Evolutionary conservation across 2,888 invertebrate genomes (phyloP), one percentile per base, ranked within the genome.

Genomic region (Drepana falcataria): DNA sequence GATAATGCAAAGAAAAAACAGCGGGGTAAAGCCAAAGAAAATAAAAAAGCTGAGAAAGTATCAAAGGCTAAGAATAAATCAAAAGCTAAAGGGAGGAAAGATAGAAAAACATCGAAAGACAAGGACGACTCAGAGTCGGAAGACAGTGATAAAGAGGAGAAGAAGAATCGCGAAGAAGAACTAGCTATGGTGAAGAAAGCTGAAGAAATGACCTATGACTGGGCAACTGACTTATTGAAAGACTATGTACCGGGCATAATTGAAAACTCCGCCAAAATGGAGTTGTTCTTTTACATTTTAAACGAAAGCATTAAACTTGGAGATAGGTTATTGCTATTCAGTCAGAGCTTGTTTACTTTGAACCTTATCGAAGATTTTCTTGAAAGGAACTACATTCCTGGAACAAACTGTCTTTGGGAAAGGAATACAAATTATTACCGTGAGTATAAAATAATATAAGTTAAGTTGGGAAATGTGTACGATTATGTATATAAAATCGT

Each of bases 321-420:
- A 1, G 99, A 99, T 85, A 95, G 99, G 59, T 92, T 99, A 56
- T 91, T 99, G 54, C 94, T 99, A 2, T 99, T 99, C 83, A 98
- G 98, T 71, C 99, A 99, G 83, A 98, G 98, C 71, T 92, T 99
- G 57, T 95, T 98, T 68, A 99, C 99, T 0, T 88, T 99, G 63
- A 97, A 98, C 92, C 93, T 98, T 58, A 96, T 99, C 59, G 99
- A 99, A 91, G 96, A 97, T 77, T 98, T 97, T 81, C 92, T 99
- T 61, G 95, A 95, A 74, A 93, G 93, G 73, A 94, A 94, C 69
- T 89, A 85, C 61, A 93, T 95, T 69, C 94, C 94, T 2, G 95
- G 94, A 5, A 93, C 93, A 34, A 92, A 93, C 52, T 94, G 94
- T 65, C 92, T 93, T 60, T 99, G 98, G 98, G 93, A 94, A 56